A percentile compares a stretch with the other conserved stretches of the same genome.
These are phyloP conservation scores for Falcaria lacertinaria DNA, from an alignment of 2,888 invertebrate genomes.

Conservation along the genomic window DNA sequence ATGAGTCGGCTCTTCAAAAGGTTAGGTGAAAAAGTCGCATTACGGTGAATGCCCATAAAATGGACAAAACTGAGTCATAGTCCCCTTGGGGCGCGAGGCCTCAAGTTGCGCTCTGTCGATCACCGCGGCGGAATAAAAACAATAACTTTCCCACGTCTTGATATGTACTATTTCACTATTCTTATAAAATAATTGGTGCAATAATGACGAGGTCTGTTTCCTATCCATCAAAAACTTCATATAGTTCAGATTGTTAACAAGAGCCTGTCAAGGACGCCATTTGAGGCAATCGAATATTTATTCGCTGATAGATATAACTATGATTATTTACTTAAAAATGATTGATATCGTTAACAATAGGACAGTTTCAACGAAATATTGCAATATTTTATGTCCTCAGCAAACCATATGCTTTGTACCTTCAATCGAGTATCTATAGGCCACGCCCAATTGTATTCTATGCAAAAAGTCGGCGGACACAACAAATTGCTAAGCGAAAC, in stretches of 20 bases:
- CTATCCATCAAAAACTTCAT: neutral
- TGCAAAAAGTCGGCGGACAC: neutral
- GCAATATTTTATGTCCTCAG: neutral
- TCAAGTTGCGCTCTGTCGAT: conserved; percentile 54
- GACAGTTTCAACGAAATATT: neutral
- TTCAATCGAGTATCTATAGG: neutral
- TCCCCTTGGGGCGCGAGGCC: conserved; percentile 35
- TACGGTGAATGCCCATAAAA: conserved; percentile 19
- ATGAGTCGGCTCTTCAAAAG: conserved; percentile 19
- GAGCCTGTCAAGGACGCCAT: neutral
- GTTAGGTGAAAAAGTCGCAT: conserved; percentile 11
- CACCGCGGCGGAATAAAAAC: conserved; percentile 52
- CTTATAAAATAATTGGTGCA: conserved; percentile 14
- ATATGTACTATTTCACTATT: conserved; percentile 42
- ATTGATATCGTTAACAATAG: conserved; percentile 1
- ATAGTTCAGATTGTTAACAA: neutral
- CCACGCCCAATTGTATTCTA: neutral
- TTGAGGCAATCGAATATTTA: neutral
- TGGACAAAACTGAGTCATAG: conserved; percentile 35
- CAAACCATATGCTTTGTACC: neutral
- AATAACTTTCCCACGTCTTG: conserved; percentile 56
- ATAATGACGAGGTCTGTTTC: conserved; percentile 2
- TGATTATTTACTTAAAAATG: neutral
- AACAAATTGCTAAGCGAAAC: neutral
- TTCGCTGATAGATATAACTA: neutral